Evolutionary conservation across 1,140 invertebrate species (phyloP), one percentile per base, ranked within the genome.

Genomic region (Psix sp.): DNA sequence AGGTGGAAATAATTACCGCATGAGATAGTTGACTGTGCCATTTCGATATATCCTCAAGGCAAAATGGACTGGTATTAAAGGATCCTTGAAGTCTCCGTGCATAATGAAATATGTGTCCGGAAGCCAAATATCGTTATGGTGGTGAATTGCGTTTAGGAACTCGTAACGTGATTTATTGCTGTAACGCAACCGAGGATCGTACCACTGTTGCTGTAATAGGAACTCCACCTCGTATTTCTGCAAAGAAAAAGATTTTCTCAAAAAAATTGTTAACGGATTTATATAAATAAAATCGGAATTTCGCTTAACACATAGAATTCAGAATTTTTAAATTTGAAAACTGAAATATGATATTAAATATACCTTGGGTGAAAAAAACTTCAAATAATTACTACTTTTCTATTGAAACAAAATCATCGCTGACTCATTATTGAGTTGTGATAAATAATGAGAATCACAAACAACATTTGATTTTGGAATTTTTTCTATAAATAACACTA

Each of bases 181-280:
- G 86, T 96, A 96, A 73, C 91, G 90, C 52, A 96, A 86, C 40
- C 95, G 90, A 11, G 94, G 94, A 86, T 97, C 95, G 82, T 92
- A 93, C 95, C 95, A 96, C 85, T 94, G 93, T 85, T 96, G 94
- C 80, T 96, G 93, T 46, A 96, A 90, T 51, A 96, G 87, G 85
- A 97, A 96, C 86, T 96, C 95, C 74, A 96, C 94, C 88, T 97
- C 95, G 88, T 97, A 97, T 94, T 96, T 96, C 95, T 96, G 89
- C n/a, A 15, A 60, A 60, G 15, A 70, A 36, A 66, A 1, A 3
- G 2, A n/a, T n/a, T n/a, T n/a, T n/a, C n/a, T n/a, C n/a, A n/a
- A n/a, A n/a, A n/a, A n/a, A n/a, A n/a, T n/a, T n/a, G n/a, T n/a
- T n/a, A n/a, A n/a, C n/a, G n/a, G n/a, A n/a, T n/a, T n/a, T n/a